A percentile compares a stretch with the other conserved stretches of the same genome.
Conservation (phyloP, 2,888 invertebrate species). For the Alloscopus bannaensis region DNA sequence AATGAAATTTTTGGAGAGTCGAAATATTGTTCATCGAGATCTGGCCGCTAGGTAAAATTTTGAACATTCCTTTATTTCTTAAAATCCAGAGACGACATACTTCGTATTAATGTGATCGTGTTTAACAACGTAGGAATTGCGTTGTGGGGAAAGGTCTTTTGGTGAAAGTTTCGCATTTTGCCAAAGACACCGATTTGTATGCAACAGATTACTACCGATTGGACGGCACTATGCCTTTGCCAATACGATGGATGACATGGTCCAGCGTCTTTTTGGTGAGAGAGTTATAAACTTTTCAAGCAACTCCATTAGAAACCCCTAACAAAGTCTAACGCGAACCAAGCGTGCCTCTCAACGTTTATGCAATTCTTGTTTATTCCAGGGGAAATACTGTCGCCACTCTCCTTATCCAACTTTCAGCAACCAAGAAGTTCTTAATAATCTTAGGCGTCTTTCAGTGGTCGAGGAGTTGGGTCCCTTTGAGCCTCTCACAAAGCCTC, state of each 20-base stretch:
- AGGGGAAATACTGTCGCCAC: constrained; percentile 83
- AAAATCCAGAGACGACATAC: background rate
- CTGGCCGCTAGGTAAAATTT: constrained; percentile 85
- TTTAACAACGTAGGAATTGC: constrained; percentile 85
- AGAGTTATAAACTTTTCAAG: constrained; percentile 51
- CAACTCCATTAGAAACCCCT: background rate
- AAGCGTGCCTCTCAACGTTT: background rate
- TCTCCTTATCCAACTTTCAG: constrained; percentile 86
- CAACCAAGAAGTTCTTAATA: constrained; percentile 88
- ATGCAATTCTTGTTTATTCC: constrained; percentile 62
- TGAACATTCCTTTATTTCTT: background rate
- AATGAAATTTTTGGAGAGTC: constrained; percentile 91
- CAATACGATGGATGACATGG: constrained; percentile 92
- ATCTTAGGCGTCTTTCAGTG: constrained; percentile 80
- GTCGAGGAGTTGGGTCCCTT: constrained; percentile 76
- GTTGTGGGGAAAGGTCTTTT: constrained; percentile 88
- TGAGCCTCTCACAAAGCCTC: constrained; percentile 80
- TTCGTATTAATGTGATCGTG: constrained; percentile 17
- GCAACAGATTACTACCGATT: constrained; percentile 88
- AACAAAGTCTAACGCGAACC: background rate
- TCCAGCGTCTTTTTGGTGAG: constrained; percentile 86
- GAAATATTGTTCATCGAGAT: constrained; percentile 94
- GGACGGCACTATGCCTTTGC: constrained; percentile 87
- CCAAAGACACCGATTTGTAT: constrained; percentile 88
- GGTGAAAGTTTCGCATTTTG: constrained; percentile 90